phyloP scores from a whole-genome alignment of 2,888 invertebrate genomes.

The Venusia cambrica region DNA sequence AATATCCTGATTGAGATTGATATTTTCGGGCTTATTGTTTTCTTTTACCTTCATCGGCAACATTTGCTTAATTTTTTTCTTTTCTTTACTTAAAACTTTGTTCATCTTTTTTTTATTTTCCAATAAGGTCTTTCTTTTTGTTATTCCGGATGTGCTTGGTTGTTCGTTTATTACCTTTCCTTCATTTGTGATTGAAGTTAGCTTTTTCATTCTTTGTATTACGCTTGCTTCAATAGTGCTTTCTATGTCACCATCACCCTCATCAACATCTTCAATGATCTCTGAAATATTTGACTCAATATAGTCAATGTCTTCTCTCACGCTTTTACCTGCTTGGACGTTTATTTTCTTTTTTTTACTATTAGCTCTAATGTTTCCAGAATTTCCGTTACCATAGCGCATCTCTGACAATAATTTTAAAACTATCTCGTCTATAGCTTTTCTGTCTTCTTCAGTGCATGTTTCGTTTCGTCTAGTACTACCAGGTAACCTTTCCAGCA shows the following conservation, averaged over 20 bases:
- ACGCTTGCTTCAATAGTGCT: slow-evolving; percentile 2
- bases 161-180: too few relatives aligned
- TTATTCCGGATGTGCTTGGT: too few relatives aligned
- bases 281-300: slow-evolving; percentile 2
- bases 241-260: slow-evolving; percentile 3
- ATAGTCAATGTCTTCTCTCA: slow-evolving; percentile 4
- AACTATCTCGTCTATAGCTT: slow-evolving; percentile 2
- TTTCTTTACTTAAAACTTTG: too few relatives aligned
- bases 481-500: slow-evolving; percentile 2
- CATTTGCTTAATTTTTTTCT: too few relatives aligned
- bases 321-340: slow-evolving; percentile 3
- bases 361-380: slow-evolving; percentile 3
- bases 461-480: too few relatives aligned
- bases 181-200: too few relatives aligned
- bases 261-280: slow-evolving; percentile 1
- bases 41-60: too few relatives aligned
- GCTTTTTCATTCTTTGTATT: too few relatives aligned
- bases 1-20: too few relatives aligned
- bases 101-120: too few relatives aligned
- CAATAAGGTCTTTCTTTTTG: too few relatives aligned
- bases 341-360: slow-evolving; percentile 4
- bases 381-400: slow-evolving; percentile 4
- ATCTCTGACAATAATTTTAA: slow-evolving; percentile 3
- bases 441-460: slow-evolving; percentile 2
- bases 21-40: too few relatives aligned